Conservation (phyloP, 2,797 vertebrate species). For the Petrocephalus sullivani region DNA sequence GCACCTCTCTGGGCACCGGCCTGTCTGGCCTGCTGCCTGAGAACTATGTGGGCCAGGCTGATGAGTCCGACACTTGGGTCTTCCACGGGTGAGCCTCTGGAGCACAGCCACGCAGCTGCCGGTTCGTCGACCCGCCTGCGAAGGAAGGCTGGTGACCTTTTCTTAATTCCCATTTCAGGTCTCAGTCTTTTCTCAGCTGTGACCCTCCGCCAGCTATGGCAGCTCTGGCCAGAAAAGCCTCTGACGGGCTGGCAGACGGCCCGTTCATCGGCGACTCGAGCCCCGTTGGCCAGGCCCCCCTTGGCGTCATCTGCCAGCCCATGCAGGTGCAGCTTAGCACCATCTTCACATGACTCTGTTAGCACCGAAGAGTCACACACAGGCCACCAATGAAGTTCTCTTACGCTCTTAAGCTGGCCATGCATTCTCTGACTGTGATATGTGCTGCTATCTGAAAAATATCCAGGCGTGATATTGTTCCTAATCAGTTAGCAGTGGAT, state of each 20-base stretch:
- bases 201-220: conserved; percentile 52
- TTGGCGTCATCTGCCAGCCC: conserved; percentile 79
- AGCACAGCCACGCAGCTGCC: not conserved
- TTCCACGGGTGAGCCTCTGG: conserved; percentile 74
- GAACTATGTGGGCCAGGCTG: conserved; percentile 88
- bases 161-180: conserved; percentile 56
- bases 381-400: too few species aligned
- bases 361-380: not conserved
- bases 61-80: conserved; percentile 94
- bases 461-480: not conserved
- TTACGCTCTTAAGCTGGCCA: not conserved
- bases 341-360: not conserved
- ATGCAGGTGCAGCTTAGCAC: conserved; percentile 69
- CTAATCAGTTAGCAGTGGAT: not conserved
- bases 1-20: conserved; percentile 82
- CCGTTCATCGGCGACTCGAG: conserved; percentile 76
- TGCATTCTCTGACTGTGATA: not conserved
- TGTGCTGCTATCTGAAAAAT: not conserved
- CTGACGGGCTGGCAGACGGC: conserved; percentile 74
- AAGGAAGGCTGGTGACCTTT: not conserved
- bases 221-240: conserved; percentile 52
- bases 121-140: too few species aligned
- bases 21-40: conserved; percentile 90
- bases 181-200: conserved; percentile 81
- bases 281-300: conserved; percentile 60